Evolutionary conservation across 2,113 vertebrate genomes (phyloP).

Genomic region (Pseudorectes ferrugineus): DNA sequence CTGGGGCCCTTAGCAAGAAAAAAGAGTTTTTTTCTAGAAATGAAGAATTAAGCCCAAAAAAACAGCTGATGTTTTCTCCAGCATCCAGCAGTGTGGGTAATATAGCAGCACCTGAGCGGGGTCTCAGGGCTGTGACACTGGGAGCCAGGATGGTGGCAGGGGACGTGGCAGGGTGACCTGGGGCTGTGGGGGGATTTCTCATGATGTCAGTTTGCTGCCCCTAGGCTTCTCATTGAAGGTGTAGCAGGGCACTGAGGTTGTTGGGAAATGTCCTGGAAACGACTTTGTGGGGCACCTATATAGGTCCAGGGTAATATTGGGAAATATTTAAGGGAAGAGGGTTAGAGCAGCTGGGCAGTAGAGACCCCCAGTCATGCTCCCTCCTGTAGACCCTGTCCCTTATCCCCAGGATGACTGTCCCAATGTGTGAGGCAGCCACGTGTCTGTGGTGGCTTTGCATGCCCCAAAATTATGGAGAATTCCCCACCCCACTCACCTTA

Average conservation of each 20-base stretch:
- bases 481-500: neutral
- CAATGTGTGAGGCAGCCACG: rapidly evolving
- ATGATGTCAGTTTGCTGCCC: rapidly evolving
- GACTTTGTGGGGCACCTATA: rapidly evolving
- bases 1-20: too few relatives aligned
- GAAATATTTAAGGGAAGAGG: neutral
- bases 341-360: neutral
- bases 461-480: neutral
- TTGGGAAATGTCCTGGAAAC: neutral
- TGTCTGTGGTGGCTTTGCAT: neutral
- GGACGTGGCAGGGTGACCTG: rapidly evolving
- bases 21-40: neutral
- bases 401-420: neutral
- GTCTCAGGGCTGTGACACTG: neutral
- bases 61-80: neutral
- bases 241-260: neutral
- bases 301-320: neutral
- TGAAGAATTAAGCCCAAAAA: neutral
- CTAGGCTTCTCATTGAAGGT: neutral
- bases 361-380: neutral
- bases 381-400: neutral
- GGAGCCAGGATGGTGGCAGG: neutral
- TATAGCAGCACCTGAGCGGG: neutral
- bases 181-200: neutral
- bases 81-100: neutral